These are phyloP conservation scores for Neodiprion fabricii DNA, from an alignment of 1,140 invertebrate genomes.

Conservation along the genomic window DNA sequence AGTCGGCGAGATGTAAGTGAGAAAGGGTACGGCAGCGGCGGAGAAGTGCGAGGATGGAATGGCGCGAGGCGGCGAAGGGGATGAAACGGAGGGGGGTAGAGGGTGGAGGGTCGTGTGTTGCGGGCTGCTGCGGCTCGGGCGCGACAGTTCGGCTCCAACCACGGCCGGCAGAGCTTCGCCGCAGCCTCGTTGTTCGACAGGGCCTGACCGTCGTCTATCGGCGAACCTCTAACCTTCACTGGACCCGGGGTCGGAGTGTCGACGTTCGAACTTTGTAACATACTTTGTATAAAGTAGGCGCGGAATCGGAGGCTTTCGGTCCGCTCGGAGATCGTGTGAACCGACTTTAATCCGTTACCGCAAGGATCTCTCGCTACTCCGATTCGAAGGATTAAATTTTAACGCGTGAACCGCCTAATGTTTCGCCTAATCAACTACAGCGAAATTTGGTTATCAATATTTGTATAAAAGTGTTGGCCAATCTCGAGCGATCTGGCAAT, in stretches of 20 bases:
- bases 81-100: slow-evolving; percentile 28
- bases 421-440: no score
- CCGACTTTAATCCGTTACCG: neutral
- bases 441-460: no score
- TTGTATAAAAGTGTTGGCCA: no score
- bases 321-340: neutral
- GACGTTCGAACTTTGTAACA: neutral
- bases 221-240: neutral
- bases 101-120: slow-evolving; percentile 52
- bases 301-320: neutral
- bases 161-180: slow-evolving; percentile 49
- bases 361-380: no score
- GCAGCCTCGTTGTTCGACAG: neutral
- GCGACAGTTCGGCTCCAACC: slow-evolving; percentile 60
- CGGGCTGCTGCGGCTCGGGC: slow-evolving; percentile 62
- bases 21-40: slow-evolving; percentile 27
- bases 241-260: no score
- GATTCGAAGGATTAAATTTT: no score
- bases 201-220: neutral
- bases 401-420: no score
- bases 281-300: neutral
- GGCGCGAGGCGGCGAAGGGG: slow-evolving; percentile 20
- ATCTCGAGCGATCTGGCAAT: no score
- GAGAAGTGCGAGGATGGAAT: slow-evolving; percentile 14
- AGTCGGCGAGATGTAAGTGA: slow-evolving; percentile 48